A percentile compares a stretch with the other conserved stretches of the same genome.
These are phyloP conservation scores for Hydrolagus affinis DNA, from an alignment of 2,113 vertebrate species.

Conservation along the genomic window DNA sequence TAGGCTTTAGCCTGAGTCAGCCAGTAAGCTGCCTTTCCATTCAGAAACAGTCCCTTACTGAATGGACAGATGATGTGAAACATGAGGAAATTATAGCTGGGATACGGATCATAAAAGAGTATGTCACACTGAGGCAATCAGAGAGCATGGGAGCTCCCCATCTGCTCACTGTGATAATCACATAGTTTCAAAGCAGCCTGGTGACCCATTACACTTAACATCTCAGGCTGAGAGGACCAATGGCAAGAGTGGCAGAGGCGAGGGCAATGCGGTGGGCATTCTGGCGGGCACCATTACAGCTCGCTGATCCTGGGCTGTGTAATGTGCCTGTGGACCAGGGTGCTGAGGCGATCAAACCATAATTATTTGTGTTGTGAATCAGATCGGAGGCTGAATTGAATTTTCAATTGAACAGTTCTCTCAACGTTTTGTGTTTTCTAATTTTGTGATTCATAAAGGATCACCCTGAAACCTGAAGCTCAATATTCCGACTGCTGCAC, in stretches of 20 bases:
- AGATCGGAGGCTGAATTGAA: neutral
- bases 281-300: neutral
- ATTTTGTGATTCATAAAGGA: neutral
- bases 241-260: neutral
- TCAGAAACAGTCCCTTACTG: neutral
- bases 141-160: constrained; percentile 34
- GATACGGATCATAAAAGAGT: constrained; percentile 23
- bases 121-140: neutral
- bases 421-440: neutral
- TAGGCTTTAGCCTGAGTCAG: neutral
- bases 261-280: neutral
- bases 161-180: constrained; percentile 25
- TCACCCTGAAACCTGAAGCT: neutral
- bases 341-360: neutral
- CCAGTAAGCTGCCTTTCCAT: constrained; percentile 6
- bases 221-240: neutral
- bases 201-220: neutral
- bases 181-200: constrained; percentile 33
- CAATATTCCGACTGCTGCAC: neutral
- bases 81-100: constrained; percentile 27
- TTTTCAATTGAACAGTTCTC: neutral
- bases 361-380: neutral
- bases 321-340: neutral
- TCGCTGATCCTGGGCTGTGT: neutral
- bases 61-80: constrained; percentile 3